These are phyloP conservation scores for Acrocera orbiculus DNA, from an alignment of 2,888 invertebrate genomes.

Conservation along the genomic window DNA sequence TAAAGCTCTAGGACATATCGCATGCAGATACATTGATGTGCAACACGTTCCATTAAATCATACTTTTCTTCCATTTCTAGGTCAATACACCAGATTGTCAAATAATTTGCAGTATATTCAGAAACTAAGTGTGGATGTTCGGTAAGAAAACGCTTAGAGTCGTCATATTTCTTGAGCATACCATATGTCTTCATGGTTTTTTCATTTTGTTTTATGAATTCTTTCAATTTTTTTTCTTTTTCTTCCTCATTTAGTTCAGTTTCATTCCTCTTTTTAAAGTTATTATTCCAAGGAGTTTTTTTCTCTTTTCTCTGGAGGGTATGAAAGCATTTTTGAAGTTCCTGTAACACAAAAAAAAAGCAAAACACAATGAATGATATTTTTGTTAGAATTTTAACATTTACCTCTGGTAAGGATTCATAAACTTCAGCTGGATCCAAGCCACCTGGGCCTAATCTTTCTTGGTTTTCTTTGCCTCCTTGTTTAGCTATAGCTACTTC, in stretches of 20 bases:
- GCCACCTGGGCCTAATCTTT: constrained; percentile 90
- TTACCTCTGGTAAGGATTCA: constrained; percentile 74
- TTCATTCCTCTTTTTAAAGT: constrained; percentile 44
- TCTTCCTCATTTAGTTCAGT: constrained; percentile 77
- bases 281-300: constrained; percentile 90
- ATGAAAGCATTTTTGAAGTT: constrained; percentile 64
- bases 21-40: constrained; percentile 96
- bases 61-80: constrained; percentile 96
- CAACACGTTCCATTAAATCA: constrained; percentile 86
- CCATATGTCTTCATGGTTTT: constrained; percentile 78
- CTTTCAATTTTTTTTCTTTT: constrained; percentile 59
- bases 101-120: constrained; percentile 94
- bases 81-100: constrained; percentile 97
- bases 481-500: constrained; percentile 72
- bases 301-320: constrained; percentile 48
- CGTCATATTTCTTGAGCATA: constrained; percentile 78
- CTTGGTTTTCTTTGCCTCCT: constrained; percentile 70
- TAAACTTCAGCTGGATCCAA: constrained; percentile 95
- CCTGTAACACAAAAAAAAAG: constrained; percentile 28
- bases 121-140: constrained; percentile 70
- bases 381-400: constrained; percentile 2
- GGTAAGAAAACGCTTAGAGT: constrained; percentile 70
- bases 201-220: constrained; percentile 85
- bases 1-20: constrained; percentile 95
- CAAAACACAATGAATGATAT: not conserved